Evolutionary conservation across 1,140 invertebrate species (phyloP).

Genomic region (Aphidius gifuensis): DNA sequence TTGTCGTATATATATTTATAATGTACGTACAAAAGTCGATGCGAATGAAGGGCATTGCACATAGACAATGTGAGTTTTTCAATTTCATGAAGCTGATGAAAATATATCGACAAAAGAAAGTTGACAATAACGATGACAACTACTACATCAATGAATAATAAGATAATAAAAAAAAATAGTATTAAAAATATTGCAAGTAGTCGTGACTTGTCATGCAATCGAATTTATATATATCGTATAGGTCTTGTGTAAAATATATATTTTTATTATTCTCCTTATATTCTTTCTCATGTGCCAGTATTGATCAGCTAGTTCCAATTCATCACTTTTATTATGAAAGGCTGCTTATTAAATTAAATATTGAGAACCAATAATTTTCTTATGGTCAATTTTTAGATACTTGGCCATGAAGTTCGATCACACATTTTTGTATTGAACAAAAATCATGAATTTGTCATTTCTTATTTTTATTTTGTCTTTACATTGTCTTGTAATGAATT

Average conservation of each 20-base stretch:
- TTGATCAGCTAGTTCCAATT: conserved; percentile 3
- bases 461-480: too few species aligned
- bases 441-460: too few species aligned
- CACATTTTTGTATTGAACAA: conserved; percentile 23
- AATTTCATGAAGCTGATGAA: too few species aligned
- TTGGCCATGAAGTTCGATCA: conserved; percentile 20
- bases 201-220: too few species aligned
- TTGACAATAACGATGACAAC: too few species aligned
- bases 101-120: neutral
- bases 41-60: neutral
- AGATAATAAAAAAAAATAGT: too few species aligned
- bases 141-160: too few species aligned
- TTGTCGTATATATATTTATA: neutral
- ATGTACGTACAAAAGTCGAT: neutral
- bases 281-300: neutral
- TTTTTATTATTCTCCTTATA: too few species aligned
- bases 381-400: conserved; percentile 36
- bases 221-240: too few species aligned
- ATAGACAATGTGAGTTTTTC: neutral
- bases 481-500: too few species aligned
- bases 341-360: conserved; percentile 40
- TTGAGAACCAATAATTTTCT: conserved; percentile 49
- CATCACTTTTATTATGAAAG: neutral
- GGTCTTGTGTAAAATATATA: too few species aligned
- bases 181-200: too few species aligned